These are phyloP conservation scores for Ahaetulla prasina DNA, from an alignment of 2,113 vertebrate genomes.

Conservation along the genomic window DNA sequence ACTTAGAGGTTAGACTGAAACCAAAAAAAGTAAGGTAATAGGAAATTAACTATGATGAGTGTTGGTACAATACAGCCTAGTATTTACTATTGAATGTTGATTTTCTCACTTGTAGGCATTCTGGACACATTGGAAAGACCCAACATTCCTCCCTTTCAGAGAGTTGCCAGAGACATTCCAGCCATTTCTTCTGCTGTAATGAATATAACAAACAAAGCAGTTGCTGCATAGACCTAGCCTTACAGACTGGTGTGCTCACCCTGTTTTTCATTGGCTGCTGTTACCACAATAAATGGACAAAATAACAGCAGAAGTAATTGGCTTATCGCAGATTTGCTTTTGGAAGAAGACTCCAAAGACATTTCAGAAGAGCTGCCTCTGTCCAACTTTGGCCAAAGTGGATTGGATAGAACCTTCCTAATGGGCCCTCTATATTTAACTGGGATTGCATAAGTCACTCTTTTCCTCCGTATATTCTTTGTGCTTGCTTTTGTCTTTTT, in stretches of 20 bases:
- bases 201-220: constrained; percentile 75
- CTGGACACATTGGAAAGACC: constrained; percentile 88
- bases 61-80: background rate
- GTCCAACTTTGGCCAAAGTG: constrained; percentile 21
- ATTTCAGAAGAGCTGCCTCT: constrained; percentile 31
- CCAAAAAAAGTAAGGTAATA: background rate
- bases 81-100: background rate
- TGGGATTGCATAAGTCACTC: constrained; percentile 46
- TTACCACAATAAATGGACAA: constrained; percentile 47
- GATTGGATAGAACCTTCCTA: constrained; percentile 41
- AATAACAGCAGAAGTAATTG: constrained; percentile 31
- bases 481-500: constrained; percentile 52
- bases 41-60: no score
- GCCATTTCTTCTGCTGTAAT: constrained; percentile 61
- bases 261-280: constrained; percentile 33
- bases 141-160: constrained; percentile 83
- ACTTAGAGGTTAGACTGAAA: background rate
- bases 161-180: constrained; percentile 88
- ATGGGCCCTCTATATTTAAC: constrained; percentile 36
- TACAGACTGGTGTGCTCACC: constrained; percentile 59
- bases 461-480: constrained; percentile 22
- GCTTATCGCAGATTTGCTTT: constrained; percentile 35
- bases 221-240: constrained; percentile 64
- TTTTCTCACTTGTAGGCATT: constrained; percentile 71
- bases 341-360: constrained; percentile 28